Base-by-base conservation (phyloP, 2,797 vertebrate genomes). In the Columba guinea region DNA sequence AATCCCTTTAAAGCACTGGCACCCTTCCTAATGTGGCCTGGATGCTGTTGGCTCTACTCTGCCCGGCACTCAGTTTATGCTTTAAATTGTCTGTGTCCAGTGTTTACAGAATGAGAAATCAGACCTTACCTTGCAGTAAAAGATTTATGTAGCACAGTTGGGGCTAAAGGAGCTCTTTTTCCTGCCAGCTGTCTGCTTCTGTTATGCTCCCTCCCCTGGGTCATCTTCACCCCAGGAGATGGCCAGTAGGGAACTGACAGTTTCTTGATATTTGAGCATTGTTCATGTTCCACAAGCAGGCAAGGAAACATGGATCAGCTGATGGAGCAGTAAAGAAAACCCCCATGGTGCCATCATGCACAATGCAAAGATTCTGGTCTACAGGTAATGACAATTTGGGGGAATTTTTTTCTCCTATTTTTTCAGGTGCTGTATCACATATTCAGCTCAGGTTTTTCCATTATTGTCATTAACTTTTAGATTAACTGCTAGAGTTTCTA, bases 141-240 rank as follows among this genome's bases (percentile, higher is more conserved):
- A 92, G 13, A 39, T 90, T 39, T 67, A 26, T 2, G 0, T 53
- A 35, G 51, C 58, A 20, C 26, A 27, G 10, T 34, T 41, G 58
- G 48, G 44, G 41, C 39, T 64, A 44, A 59, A 80, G 63, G 52
- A 75, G 24, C 60, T 68, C 55, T 27, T 34, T 44, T 68, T 89
- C 65, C 70, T 89, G 81, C 55, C n/a, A 62, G 64, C 37, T 59
- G 20, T 84, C 70, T 62, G 55, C 21, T 78, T 62, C 37, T 67
- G 28, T 89, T 89, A 39, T 0, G 2, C 17, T 94, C 76, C 13
- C 22, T 90, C 28, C 34, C 22, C 65, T 62, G 70, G 77, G 86
- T 94, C 86, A 92, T 90, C 80, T 69, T 92, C 58, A 89, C 90
- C 83, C 28, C 8, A 27, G 73, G 77, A 92, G 60, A 35, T 69